phyloP scores from a whole-genome alignment of 2,888 invertebrate genomes.

The Orgyia antiqua region DNA sequence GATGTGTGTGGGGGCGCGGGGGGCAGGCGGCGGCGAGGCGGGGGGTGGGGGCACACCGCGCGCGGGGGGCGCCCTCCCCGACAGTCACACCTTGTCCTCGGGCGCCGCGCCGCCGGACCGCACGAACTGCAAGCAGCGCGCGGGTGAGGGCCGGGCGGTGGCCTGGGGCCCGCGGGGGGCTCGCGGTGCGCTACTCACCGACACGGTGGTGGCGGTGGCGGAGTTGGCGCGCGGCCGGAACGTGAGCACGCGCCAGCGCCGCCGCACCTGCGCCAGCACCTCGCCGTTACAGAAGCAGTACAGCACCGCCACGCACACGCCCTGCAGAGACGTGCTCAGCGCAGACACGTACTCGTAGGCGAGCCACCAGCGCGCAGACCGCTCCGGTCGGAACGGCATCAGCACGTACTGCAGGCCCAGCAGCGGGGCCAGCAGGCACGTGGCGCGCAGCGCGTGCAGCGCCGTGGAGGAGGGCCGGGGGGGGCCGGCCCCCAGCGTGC shows the following conservation, averaged over 20 bases:
- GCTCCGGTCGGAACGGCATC: conserved; percentile 88
- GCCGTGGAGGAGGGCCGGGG: conserved; percentile 82
- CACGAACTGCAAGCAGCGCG: conserved; percentile 82
- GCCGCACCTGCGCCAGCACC: conserved; percentile 91
- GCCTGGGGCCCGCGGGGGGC: conserved; percentile 7
- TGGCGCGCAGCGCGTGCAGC: conserved; percentile 88
- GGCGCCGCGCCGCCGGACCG: conserved; percentile 84
- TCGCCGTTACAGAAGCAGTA: conserved; percentile 98
- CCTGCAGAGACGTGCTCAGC: conserved; percentile 93
- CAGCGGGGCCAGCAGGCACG: conserved; percentile 92
- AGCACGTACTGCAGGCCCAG: conserved; percentile 94
- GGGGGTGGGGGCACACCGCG: conserved; percentile 14
- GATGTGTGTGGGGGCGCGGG: conserved; percentile 43
- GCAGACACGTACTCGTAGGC: conserved; percentile 92
- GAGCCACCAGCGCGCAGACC: conserved; percentile 84
- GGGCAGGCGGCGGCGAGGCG: conserved; percentile 14
- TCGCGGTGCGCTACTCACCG: conserved; percentile 86
- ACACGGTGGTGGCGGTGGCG: conserved; percentile 91
- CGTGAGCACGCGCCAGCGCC: conserved; percentile 90
- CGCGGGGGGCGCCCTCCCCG: conserved; percentile 58
- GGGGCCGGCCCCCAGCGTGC: conserved; percentile 67
- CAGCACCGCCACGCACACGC: conserved; percentile 92
- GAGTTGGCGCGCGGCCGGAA: conserved; percentile 90
- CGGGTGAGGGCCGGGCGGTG: conserved; percentile 14
- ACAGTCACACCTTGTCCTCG: conserved; percentile 91